Evolutionary conservation across 2,888 invertebrate species (phyloP), one percentile per base, ranked within the genome.

Genomic region (Coleophora deauratella): DNA sequence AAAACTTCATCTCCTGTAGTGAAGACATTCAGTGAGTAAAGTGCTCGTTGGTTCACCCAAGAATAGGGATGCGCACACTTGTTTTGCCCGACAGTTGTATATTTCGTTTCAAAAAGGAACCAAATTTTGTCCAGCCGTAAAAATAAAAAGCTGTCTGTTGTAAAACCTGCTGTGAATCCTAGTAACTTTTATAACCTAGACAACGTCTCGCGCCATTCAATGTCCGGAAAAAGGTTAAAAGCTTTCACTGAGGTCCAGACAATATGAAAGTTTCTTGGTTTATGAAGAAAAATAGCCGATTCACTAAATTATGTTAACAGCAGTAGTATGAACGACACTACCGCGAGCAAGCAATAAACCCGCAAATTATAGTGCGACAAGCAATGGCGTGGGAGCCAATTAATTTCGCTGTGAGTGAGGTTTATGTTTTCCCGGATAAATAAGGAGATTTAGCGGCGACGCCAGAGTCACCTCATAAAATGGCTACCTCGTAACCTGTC

Each of bases 391-490:
- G 67, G 69, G 66, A 70, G 75, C 76, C 81, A 84, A 84, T 84
- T 82, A 84, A 79, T 81, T 80, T 79, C 78, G 76, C 75, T 68
- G 73, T 76, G 72, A 73, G 74, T 72, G 66, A 70, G 71, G 71
- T 84, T 84, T 84, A 82, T 81, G 80, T 78, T 76, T 69, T 73
- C 70, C 70, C 70, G 77, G 78, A 81, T 81, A 82, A 82, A 82
- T 81, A 81, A 82, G 79, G 68, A 81, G 81, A 80, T 82, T 82
- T 80, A 76, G 78, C 76, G 67, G 64, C 68, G 66, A 67, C 67
- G 74, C 67, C 66, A 64, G 66, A 66, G 70, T 72, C 41, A 54
- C 52, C 62, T 62, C 67, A 53, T 67, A 66, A 81, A 80, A 72
- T 68, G 65, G 70, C 71, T 65, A 59, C 70, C 69, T 76, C 72